These are phyloP conservation scores for Laspeyria flexula DNA, from an alignment of 2,888 invertebrate genomes.

Conservation along the genomic window DNA sequence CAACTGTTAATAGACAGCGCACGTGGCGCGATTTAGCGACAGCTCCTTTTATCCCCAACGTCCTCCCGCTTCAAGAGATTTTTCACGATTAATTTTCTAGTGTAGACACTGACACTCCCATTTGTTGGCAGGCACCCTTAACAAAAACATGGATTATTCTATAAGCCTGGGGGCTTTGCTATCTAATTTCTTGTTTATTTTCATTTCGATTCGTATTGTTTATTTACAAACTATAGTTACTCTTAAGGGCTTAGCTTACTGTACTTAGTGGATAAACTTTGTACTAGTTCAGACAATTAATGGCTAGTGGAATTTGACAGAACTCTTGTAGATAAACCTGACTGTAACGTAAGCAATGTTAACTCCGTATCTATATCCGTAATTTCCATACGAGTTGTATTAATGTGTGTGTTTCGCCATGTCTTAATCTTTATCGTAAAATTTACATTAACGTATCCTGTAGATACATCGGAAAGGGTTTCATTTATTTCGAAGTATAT, in stretches of 20 bases:
- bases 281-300: constrained; percentile 22
- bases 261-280: constrained; percentile 31
- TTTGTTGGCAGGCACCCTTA: constrained; percentile 80
- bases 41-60: constrained; percentile 58
- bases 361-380: constrained; percentile 26
- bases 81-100: constrained; percentile 83
- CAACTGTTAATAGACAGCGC: constrained; percentile 81
- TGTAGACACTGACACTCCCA: constrained; percentile 79
- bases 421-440: constrained; percentile 51
- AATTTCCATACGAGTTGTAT: constrained; percentile 29
- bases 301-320: constrained; percentile 20
- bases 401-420: constrained; percentile 33
- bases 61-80: constrained; percentile 71
- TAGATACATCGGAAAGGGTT: constrained; percentile 44
- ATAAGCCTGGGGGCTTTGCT: constrained; percentile 71
- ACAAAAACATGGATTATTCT: constrained; percentile 82
- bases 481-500: constrained; percentile 67
- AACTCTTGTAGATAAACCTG: constrained; percentile 23
- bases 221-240: constrained; percentile 47
- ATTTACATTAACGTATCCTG: constrained; percentile 57
- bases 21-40: constrained; percentile 79
- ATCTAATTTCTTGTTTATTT: constrained; percentile 77
- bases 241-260: constrained; percentile 13
- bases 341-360: constrained; percentile 25
- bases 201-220: constrained; percentile 63